phyloP scores from a whole-genome alignment of 2,888 invertebrate species.

The Cyclophora punctaria region DNA sequence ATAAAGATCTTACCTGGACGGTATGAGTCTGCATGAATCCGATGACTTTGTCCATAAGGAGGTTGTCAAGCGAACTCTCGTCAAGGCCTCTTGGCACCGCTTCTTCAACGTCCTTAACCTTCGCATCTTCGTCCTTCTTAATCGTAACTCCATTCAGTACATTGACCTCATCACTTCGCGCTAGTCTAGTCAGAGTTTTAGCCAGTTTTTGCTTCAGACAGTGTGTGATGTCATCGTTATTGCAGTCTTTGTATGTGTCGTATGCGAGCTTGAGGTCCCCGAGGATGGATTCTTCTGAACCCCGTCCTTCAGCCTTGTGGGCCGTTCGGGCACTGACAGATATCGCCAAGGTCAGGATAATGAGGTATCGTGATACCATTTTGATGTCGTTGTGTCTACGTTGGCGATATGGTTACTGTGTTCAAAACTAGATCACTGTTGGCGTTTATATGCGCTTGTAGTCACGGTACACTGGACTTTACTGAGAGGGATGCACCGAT shows the following conservation, averaged over 20 bases:
- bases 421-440: conserved; percentile 54
- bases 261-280: conserved; percentile 83
- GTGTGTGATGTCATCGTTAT: conserved; percentile 79
- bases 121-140: conserved; percentile 76
- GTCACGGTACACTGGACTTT: conserved; percentile 64
- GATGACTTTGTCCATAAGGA: conserved; percentile 83
- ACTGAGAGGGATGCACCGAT: conserved; percentile 66
- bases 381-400: conserved; percentile 56
- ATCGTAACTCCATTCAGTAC: conserved; percentile 85
- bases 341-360: conserved; percentile 71
- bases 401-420: conserved; percentile 61
- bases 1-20: conserved; percentile 75
- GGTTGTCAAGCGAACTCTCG: conserved; percentile 82
- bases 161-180: conserved; percentile 79
- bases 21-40: conserved; percentile 87
- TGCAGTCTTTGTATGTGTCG: conserved; percentile 88
- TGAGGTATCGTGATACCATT: conserved; percentile 76
- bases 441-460: conserved; percentile 70
- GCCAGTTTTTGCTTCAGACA: conserved; percentile 87
- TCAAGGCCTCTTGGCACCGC: conserved; percentile 82
- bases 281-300: conserved; percentile 67
- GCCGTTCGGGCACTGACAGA: conserved; percentile 72
- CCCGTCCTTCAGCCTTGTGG: conserved; percentile 54
- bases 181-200: conserved; percentile 83
- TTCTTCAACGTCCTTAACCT: conserved; percentile 78